These are phyloP conservation scores for Ia io DNA, from an alignment of 2,113 vertebrate genomes.

Conservation along the genomic window DNA sequence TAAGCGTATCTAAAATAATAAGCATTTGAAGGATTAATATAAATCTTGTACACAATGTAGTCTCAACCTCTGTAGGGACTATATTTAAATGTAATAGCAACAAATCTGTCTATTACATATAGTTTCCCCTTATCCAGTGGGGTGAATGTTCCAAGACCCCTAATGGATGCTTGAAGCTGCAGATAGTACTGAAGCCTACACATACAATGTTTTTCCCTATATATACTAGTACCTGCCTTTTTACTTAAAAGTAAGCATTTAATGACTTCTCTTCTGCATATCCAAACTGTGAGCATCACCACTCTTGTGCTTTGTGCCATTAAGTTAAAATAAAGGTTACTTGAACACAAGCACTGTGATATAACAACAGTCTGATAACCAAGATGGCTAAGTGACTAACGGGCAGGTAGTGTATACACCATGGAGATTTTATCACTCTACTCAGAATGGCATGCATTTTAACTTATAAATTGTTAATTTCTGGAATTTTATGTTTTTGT, in stretches of 20 bases:
- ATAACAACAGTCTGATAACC: neutral
- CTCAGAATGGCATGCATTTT: neutral
- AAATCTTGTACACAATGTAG: neutral
- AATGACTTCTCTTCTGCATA: neutral
- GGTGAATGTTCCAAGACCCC: neutral
- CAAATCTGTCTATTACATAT: neutral
- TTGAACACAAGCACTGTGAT: neutral
- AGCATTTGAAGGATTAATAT: constrained; percentile 15
- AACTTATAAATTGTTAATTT: neutral
- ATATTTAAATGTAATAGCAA: constrained; percentile 22
- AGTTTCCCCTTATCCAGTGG: neutral
- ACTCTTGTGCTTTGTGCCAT: neutral
- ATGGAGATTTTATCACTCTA: neutral
- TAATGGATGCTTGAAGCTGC: neutral
- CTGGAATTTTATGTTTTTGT: neutral
- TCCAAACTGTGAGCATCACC: neutral
- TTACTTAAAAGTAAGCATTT: neutral
- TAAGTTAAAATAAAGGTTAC: neutral
- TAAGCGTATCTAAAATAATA: constrained; percentile 23
- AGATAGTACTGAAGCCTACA: neutral
- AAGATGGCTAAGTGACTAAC: too few relatives aligned
- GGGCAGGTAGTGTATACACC: too few relatives aligned
- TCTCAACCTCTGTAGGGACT: neutral
- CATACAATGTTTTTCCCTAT: neutral
- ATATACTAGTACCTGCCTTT: neutral